A percentile compares a stretch with the other conserved stretches of the same genome.
Evolutionary conservation across 1,140 invertebrate genomes (phyloP).

Genomic region (Oryctes rhinoceros): DNA sequence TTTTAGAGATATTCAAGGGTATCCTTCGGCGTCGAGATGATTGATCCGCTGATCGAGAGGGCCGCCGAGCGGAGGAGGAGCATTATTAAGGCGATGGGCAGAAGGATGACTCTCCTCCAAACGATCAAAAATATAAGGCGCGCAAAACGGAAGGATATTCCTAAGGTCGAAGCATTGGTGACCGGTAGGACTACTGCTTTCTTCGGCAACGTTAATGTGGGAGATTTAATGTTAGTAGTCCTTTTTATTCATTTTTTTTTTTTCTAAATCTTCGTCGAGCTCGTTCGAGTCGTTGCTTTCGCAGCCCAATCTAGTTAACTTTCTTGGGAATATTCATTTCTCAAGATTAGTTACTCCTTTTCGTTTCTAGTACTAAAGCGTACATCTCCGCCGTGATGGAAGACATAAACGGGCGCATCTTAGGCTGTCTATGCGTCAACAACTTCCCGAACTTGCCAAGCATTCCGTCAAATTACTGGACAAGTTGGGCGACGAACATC

Average conservation of each 20-base stretch:
- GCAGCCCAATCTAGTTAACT: no score
- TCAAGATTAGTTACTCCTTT: not conserved
- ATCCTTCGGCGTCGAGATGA: no score
- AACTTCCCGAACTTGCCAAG: slow-evolving; percentile 65
- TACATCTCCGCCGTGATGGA: slow-evolving; percentile 17
- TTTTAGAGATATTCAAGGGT: no score
- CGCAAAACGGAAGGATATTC: not conserved
- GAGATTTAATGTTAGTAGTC: not conserved
- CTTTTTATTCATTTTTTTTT: not conserved
- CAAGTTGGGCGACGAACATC: slow-evolving; percentile 63
- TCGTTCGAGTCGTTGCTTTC: no score
- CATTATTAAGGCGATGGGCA: not conserved
- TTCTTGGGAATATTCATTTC: no score
- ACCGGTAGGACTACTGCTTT: not conserved
- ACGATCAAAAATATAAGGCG: not conserved
- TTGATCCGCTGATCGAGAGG: no score
- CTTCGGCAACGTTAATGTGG: slow-evolving; percentile 3
- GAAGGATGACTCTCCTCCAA: not conserved
- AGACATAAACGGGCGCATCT: slow-evolving; percentile 55
- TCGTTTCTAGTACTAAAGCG: not conserved
- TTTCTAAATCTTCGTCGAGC: no score
- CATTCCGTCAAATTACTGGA: slow-evolving; percentile 64
- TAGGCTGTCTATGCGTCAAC: slow-evolving; percentile 63
- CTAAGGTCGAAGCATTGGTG: not conserved
- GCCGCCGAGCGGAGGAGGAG: not conserved